These are phyloP conservation scores for Nanorana parkeri DNA, from an alignment of 2,113 vertebrate species.

Conservation along the genomic window DNA sequence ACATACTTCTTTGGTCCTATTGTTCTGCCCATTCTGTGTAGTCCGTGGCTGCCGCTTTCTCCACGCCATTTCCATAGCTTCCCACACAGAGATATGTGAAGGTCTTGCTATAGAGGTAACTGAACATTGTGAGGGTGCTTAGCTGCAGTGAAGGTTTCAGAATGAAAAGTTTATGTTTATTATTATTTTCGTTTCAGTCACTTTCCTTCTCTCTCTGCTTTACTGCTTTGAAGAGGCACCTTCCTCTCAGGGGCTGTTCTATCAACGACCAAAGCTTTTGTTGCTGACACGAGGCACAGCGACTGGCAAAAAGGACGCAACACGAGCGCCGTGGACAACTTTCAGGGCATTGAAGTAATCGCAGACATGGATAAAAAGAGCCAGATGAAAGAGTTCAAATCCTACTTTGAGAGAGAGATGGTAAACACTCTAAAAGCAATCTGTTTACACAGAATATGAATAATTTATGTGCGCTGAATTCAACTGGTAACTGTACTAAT, in stretches of 20 bases:
- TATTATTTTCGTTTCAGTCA: conserved; percentile 45
- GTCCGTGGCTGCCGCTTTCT: not conserved
- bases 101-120: conserved; percentile 12
- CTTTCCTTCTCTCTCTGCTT: conserved; percentile 19
- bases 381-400: not conserved
- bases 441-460: not conserved
- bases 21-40: not conserved
- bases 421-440: not conserved
- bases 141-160: conserved; percentile 5
- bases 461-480: not conserved
- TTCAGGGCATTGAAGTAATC: not conserved
- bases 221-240: conserved; percentile 16
- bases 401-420: not conserved
- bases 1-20: not conserved
- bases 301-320: not conserved
- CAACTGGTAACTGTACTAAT: not conserved
- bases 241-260: conserved; percentile 6
- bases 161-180: conserved; percentile 1
- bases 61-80: not conserved
- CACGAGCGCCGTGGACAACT: not conserved
- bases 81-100: not conserved
- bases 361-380: not conserved
- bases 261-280: conserved; percentile 9
- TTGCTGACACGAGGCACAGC: not conserved
- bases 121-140: conserved; percentile 31